Conservation (phyloP, 2,797 vertebrate species). For the Alca torda region DNA sequence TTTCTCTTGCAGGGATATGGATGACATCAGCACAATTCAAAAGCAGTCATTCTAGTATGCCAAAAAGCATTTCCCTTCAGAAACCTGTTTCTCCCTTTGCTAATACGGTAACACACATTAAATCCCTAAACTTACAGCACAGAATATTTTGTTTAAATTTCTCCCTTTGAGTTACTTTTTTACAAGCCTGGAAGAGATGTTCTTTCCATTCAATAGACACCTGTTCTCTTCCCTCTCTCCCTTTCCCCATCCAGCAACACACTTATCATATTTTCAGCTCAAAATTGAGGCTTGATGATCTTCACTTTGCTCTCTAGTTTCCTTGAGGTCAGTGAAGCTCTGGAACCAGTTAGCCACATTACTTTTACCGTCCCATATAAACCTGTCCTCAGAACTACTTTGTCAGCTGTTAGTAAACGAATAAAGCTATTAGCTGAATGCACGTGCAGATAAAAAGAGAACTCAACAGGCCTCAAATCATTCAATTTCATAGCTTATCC, state of each 20-base stretch:
- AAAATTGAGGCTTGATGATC: background rate
- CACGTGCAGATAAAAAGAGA: background rate
- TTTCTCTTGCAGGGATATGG: background rate
- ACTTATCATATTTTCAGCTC: background rate
- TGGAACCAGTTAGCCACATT: background rate
- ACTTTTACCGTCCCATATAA: background rate
- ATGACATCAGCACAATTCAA: background rate
- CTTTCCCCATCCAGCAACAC: background rate
- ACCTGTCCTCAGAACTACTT: background rate
- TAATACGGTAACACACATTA: background rate
- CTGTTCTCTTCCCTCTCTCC: background rate
- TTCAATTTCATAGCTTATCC: background rate
- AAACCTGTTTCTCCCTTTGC: background rate
- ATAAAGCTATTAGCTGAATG: background rate
- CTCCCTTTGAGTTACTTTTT: background rate
- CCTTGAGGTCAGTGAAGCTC: background rate
- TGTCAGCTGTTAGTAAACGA: background rate
- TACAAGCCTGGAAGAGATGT: background rate
- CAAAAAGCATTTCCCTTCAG: background rate
- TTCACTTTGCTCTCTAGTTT: background rate
- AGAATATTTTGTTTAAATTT: background rate
- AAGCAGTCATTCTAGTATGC: background rate
- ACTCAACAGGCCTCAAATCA: background rate
- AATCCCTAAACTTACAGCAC: background rate
- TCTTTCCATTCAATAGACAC: background rate